Percentiles rank a stretch among this genome's conserved stretches.
These are phyloP conservation scores for Halocaridina rubra DNA, from an alignment of 2,888 invertebrate genomes.

Conservation along the genomic window DNA sequence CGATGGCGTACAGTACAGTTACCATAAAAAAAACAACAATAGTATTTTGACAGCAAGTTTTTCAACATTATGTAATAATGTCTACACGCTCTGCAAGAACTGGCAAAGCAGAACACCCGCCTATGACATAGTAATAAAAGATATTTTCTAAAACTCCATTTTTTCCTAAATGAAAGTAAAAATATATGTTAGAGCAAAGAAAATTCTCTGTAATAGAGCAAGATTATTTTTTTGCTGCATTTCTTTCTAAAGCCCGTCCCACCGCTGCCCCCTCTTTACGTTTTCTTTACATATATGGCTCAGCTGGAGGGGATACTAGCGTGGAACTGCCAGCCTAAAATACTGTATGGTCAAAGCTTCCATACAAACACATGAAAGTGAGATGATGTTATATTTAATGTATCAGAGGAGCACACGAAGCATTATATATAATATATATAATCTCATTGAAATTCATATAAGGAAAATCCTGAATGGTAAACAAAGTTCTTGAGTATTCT, in stretches of 20 bases:
- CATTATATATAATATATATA: slow-evolving; percentile 24
- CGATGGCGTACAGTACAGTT: too few species aligned
- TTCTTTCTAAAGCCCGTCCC: slow-evolving; percentile 20
- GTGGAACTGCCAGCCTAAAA: slow-evolving; percentile 19
- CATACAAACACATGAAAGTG: slow-evolving; percentile 37
- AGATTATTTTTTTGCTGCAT: too few species aligned
- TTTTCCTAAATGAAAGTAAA: not conserved
- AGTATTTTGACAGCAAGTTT: too few species aligned
- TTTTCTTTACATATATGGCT: slow-evolving; percentile 49
- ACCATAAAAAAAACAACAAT: too few species aligned
- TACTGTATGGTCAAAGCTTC: not conserved
- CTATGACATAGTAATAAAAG: not conserved
- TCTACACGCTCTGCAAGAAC: not conserved
- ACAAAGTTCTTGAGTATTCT: slow-evolving; percentile 26
- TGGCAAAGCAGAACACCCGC: slow-evolving; percentile 2
- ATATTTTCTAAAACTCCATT: not conserved
- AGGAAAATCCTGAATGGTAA: slow-evolving; percentile 7
- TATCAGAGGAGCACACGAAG: slow-evolving; percentile 30
- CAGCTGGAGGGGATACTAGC: slow-evolving; percentile 45
- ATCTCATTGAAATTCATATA: slow-evolving; percentile 12
- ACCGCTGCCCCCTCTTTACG: slow-evolving; percentile 48
- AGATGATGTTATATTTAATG: slow-evolving; percentile 17
- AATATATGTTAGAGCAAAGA: too few species aligned
- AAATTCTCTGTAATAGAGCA: too few species aligned
- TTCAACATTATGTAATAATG: not conserved